Evolutionary conservation across 2,888 invertebrate species (phyloP).

Genomic region (Calliphora vomitoria): DNA sequence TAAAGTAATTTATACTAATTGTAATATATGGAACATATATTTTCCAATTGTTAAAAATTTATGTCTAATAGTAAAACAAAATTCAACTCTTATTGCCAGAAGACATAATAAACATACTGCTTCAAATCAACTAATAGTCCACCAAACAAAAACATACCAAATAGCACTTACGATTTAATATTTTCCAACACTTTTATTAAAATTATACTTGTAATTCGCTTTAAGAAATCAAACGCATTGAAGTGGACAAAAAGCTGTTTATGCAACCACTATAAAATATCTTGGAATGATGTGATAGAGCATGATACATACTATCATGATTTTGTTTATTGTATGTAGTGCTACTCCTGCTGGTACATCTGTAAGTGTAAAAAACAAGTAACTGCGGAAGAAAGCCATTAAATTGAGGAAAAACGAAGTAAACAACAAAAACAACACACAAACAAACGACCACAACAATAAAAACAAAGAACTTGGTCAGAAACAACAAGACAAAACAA

Average conservation of each 20-base stretch:
- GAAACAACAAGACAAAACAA: constrained; percentile 5
- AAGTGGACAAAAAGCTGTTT: neutral
- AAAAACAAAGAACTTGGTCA: constrained; percentile 19
- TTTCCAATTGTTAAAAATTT: no score
- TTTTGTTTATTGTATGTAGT: neutral
- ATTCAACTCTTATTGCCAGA: no score
- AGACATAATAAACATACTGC: no score
- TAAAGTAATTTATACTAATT: no score
- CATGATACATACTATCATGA: neutral
- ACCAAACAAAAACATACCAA: neutral
- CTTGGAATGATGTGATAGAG: neutral
- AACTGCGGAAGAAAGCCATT: constrained; percentile 59
- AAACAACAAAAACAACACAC: no score
- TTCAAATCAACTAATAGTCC: no score
- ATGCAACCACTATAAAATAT: constrained; percentile 1
- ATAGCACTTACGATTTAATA: neutral
- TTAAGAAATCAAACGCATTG: neutral
- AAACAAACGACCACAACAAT: constrained; percentile 23
- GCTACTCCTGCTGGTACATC: neutral
- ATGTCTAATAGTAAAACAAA: no score
- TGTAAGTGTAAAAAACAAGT: neutral
- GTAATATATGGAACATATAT: no score
- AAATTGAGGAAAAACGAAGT: constrained; percentile 38
- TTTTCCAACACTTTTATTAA: neutral
- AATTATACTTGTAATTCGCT: neutral